Evolutionary conservation across 2,113 vertebrate genomes (phyloP), one percentile per base, ranked within the genome.

Genomic region (Cephalopterus ornatus): DNA sequence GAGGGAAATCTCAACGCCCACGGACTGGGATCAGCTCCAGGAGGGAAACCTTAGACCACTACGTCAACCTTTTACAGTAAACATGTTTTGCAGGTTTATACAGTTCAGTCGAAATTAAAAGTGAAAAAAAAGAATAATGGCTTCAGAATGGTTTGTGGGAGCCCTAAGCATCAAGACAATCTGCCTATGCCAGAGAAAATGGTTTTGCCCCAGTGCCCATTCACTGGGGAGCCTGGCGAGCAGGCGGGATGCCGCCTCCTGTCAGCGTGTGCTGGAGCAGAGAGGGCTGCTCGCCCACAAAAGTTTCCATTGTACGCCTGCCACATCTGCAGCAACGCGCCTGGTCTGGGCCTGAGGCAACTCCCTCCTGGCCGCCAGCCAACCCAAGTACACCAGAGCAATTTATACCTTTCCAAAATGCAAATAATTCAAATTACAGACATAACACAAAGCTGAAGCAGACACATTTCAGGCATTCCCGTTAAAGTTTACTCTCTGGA

Each of bases 31-130:
- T 87, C 89, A 92, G 82, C 96, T 99, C 98, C 98, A 98, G 98
- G 94, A 98, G 98, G 98, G 98, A 99, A 99, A 99, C 98, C 98
- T 99, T 98, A 99, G 98, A 98, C 97, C 98, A 96, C 98, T 98
- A 98, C 97, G 98, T 98, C 98, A 99, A 98, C 97, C 95, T 98
- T 97, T 97, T 97, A 97, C 94, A 97, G 98, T 99, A 99, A 99
- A 99, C 98, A 99, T 98, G 98, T 99, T 99, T 99, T 99, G 98
- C 98, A 98, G 98, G 97, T 97, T 98, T 97, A 96, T 91, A 96
- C 71, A 92, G 92, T 96, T 93, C 86, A 86, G 94, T 53, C 88
- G 70, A 96, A 97, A 78, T 71, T 26, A 9, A 58, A 62, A n/a
- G 28, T 39, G 37, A 22, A 32, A 33, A 73, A 18, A 4, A 89